Base-by-base conservation (phyloP, 2,113 vertebrate genomes). In the Balaeniceps rex region DNA sequence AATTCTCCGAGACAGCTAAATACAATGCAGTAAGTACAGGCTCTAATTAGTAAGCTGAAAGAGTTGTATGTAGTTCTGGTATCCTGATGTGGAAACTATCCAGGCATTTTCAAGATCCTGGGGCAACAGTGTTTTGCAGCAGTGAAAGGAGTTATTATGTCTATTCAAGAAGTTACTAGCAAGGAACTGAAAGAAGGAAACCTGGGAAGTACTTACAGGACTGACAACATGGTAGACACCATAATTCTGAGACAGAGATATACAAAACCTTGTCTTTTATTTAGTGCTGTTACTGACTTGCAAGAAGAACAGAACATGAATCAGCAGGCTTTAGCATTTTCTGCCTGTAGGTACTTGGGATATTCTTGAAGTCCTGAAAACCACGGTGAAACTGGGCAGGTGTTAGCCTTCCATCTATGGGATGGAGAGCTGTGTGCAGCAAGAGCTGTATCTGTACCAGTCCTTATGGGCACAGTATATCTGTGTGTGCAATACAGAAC, bases 41-140 rank as follows among this genome's bases (percentile, higher is more conserved):
- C 77, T 93, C 26, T 80, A 95, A 93, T 92, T 92, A 66, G 63
- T 70, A 76, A 69, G 57, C 81, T 64, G 88, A 55, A 93, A 93
- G 57, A 33, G 24, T 25, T 72, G 29, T 12, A 10, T 44, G 31
- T 66, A 36, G 26, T 85, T 95, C 81, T 80, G 44, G 34, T 89
- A 89, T 77, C 72, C 74, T 77, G 54, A 68, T 34, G 74, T 89
- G 74, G 87, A 82, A 94, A 61, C 58, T 36, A 5, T 70, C 84
- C 86, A 90, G 76, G 31, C 44, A 13, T 93, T 91, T 82, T 74
- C 58, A 72, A 58, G 66, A 90, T 90, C 33, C 47, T 83, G 58
- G 66, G 42, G 31, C 51, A 63, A 28, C 51, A 77, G 51, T 34
- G 23, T 52, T 91, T 77, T 88, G 54, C 66, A 85, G 34, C 63